A percentile compares a stretch with the other conserved stretches of the same genome.
phyloP scores from a whole-genome alignment of 2,797 vertebrate species.

The Loriculus beryllinus region DNA sequence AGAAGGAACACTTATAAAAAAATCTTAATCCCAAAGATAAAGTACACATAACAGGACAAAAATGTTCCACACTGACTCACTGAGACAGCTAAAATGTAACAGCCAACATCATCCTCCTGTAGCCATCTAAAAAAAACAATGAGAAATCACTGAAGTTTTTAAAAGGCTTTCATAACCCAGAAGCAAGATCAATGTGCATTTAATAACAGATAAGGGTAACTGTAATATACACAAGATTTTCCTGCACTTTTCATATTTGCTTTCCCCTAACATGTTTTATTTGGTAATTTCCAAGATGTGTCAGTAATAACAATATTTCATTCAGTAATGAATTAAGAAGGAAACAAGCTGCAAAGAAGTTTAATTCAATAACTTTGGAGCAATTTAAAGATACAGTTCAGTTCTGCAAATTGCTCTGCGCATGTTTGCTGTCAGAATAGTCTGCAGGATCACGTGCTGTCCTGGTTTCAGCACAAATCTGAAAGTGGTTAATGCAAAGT shows the following conservation, averaged over 20 bases:
- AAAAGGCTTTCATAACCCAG: not conserved
- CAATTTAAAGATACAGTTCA: not conserved
- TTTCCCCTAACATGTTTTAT: not conserved
- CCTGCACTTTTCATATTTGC: not conserved
- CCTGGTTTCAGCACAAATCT: not conserved
- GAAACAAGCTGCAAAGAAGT: not conserved
- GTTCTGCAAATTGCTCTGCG: not conserved
- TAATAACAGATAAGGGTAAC: not conserved
- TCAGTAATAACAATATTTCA: not conserved
- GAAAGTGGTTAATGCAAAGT: not conserved
- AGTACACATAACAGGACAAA: not conserved
- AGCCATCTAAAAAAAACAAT: not conserved
- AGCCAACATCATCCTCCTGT: not conserved
- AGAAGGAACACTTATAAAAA: not conserved
- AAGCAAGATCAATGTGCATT: not conserved
- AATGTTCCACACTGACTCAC: not conserved
- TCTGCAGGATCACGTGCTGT: not conserved
- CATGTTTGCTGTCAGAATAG: not conserved
- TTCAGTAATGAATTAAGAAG: not conserved
- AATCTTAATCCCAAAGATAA: not conserved
- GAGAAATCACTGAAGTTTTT: not conserved
- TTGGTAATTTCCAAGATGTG: not conserved
- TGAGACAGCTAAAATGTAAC: not conserved
- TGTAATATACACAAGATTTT: not conserved
- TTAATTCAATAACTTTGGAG: not conserved